Evolutionary conservation across 1,140 invertebrate species (phyloP).

Genomic region (Vanessa atalanta): DNA sequence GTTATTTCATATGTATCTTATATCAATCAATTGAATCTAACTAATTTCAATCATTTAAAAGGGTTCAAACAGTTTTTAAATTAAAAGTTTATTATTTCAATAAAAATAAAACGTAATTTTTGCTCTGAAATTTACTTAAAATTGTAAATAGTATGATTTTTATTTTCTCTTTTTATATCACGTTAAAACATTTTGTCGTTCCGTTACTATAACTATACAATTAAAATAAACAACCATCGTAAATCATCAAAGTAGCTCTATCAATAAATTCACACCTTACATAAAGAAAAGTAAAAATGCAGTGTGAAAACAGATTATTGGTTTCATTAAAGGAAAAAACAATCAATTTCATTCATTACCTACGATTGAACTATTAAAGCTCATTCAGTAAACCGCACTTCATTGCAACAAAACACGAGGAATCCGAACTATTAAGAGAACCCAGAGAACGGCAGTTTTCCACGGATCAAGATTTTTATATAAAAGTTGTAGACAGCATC

Average conservation of each 20-base stretch:
- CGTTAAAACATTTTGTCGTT: too few relatives aligned
- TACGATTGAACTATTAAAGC: constrained; percentile 31
- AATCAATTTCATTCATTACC: constrained; percentile 21
- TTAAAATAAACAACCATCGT: too few relatives aligned
- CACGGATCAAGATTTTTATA: constrained; percentile 62
- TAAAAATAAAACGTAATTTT: too few relatives aligned
- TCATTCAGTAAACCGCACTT: constrained; percentile 36
- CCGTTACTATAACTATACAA: too few relatives aligned
- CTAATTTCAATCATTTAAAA: neutral
- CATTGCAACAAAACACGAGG: constrained; percentile 44
- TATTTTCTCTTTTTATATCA: too few relatives aligned
- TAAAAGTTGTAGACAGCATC: constrained; percentile 59
- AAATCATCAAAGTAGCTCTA: too few relatives aligned
- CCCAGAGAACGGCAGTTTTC: constrained; percentile 49
- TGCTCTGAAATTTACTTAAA: too few relatives aligned
- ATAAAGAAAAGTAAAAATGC: constrained; percentile 5
- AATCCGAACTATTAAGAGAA: constrained; percentile 43
- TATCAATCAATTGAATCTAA: neutral
- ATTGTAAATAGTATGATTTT: too few relatives aligned
- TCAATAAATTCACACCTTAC: neutral
- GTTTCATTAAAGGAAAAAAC: constrained; percentile 22
- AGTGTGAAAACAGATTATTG: constrained; percentile 20
- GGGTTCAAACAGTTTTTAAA: too few relatives aligned
- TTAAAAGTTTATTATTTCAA: too few relatives aligned
- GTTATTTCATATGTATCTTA: neutral